Conservation (phyloP, 2,113 vertebrate species). For the Stigmatopora nigra region DNA sequence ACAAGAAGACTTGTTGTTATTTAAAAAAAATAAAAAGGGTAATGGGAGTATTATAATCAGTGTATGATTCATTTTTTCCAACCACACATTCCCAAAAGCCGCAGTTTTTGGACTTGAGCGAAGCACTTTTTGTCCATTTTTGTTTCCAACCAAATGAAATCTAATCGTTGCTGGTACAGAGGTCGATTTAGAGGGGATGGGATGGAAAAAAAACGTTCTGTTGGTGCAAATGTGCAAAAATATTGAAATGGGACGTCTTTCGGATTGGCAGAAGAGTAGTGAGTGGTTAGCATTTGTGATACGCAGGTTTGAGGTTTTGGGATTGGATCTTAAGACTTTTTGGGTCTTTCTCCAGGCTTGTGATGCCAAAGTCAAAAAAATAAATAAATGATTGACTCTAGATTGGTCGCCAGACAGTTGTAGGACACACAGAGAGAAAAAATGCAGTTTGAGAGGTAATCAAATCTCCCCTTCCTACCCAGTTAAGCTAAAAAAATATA, state of each 20-base stretch:
- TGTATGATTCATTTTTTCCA: slow-evolving; percentile 70
- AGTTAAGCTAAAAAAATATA: too few relatives aligned
- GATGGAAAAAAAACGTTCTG: not conserved
- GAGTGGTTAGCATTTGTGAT: not conserved
- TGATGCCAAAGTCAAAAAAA: too few relatives aligned
- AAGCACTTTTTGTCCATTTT: slow-evolving; percentile 45
- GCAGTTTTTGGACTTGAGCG: slow-evolving; percentile 47
- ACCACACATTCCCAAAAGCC: slow-evolving; percentile 50
- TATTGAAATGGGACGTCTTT: not conserved
- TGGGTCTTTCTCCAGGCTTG: too few relatives aligned
- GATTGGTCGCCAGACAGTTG: too few relatives aligned
- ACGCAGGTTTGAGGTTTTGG: not conserved
- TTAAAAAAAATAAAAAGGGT: slow-evolving; percentile 34
- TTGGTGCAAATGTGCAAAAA: not conserved
- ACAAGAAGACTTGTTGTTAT: not conserved
- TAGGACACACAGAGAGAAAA: too few relatives aligned
- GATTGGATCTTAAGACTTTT: not conserved
- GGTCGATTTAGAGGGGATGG: not conserved
- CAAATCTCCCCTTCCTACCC: too few relatives aligned
- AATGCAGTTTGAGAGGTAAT: too few relatives aligned
- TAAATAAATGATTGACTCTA: too few relatives aligned
- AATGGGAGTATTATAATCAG: slow-evolving; percentile 63
- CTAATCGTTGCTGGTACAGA: slow-evolving; percentile 30
- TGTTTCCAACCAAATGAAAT: slow-evolving; percentile 33
- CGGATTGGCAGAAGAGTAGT: not conserved